Conservation (phyloP, 1,140 invertebrate genomes). For the Samia ricini region DNA sequence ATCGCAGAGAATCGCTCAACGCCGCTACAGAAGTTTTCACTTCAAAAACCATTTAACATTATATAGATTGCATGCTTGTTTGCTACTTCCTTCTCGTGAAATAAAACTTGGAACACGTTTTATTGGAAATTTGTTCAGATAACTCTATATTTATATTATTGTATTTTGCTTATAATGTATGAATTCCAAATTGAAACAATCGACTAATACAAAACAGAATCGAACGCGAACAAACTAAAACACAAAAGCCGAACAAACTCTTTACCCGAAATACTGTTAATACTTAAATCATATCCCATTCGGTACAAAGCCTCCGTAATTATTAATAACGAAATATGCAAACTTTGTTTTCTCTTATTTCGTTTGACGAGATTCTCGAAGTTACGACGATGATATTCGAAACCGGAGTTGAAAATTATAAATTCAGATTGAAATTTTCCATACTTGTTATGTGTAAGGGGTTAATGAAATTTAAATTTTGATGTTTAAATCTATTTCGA, state of each 20-base stretch:
- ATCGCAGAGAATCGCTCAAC: too few relatives aligned
- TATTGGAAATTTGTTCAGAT: too few relatives aligned
- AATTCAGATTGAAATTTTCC: slow-evolving; percentile 66
- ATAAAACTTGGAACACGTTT: too few relatives aligned
- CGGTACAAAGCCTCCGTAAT: slow-evolving; percentile 30
- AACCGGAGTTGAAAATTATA: slow-evolving; percentile 55
- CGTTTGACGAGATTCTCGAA: slow-evolving; percentile 43
- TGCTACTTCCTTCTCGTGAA: too few relatives aligned
- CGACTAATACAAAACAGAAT: neutral
- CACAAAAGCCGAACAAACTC: neutral
- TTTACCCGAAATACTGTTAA: neutral
- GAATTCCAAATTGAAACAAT: too few relatives aligned
- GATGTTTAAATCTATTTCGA: slow-evolving; percentile 6
- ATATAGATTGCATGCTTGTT: too few relatives aligned
- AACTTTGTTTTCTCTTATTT: slow-evolving; percentile 70
- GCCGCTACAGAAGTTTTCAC: too few relatives aligned
- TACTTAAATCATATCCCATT: slow-evolving; percentile 49
- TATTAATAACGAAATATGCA: slow-evolving; percentile 71
- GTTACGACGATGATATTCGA: slow-evolving; percentile 42
- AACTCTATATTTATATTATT: too few relatives aligned
- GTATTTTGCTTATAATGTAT: too few relatives aligned
- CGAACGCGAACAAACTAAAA: too few relatives aligned
- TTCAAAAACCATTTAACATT: too few relatives aligned
- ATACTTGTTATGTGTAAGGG: slow-evolving; percentile 32
- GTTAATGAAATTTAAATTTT: slow-evolving; percentile 25